phyloP scores from a whole-genome alignment of 2,888 invertebrate genomes.

The Tenthredo livida region DNA sequence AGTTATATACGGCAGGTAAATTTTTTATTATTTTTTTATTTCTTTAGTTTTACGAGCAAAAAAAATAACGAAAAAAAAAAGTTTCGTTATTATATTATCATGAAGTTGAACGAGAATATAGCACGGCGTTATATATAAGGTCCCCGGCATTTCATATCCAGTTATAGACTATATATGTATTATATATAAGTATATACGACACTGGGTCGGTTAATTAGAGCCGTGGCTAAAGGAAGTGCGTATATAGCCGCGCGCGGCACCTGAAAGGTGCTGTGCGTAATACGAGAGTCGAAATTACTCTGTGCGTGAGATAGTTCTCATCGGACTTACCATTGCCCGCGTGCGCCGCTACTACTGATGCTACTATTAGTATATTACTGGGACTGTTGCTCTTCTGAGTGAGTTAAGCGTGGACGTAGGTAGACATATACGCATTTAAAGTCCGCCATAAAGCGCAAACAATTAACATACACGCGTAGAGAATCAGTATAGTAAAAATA shows the following conservation, averaged over 20 bases:
- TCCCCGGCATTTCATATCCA: no score
- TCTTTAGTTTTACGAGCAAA: not conserved
- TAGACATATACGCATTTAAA: not conserved
- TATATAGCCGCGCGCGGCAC: constrained; percentile 29
- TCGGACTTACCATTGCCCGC: constrained; percentile 72
- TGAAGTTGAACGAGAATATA: not conserved
- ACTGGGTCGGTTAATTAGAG: not conserved
- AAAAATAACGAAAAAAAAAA: not conserved
- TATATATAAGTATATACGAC: not conserved
- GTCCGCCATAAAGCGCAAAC: not conserved
- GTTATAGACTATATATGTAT: not conserved
- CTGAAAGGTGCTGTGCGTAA: constrained; percentile 43
- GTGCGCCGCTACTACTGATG: constrained; percentile 20
- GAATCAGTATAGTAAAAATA: not conserved
- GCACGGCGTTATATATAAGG: not conserved
- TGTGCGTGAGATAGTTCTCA: constrained; percentile 77
- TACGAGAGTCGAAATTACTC: constrained; percentile 39
- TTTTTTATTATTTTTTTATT: no score
- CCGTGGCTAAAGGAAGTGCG: constrained; percentile 14
- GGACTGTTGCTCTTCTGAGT: not conserved
- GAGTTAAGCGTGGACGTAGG: not conserved
- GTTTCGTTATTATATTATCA: not conserved
- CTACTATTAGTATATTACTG: constrained; percentile 42
- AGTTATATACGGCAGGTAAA: no score
- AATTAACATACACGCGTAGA: constrained; percentile 1